A percentile compares a stretch with the other conserved stretches of the same genome.
phyloP scores from a whole-genome alignment of 2,113 vertebrate species.

The Callithrix jacchus region DNA sequence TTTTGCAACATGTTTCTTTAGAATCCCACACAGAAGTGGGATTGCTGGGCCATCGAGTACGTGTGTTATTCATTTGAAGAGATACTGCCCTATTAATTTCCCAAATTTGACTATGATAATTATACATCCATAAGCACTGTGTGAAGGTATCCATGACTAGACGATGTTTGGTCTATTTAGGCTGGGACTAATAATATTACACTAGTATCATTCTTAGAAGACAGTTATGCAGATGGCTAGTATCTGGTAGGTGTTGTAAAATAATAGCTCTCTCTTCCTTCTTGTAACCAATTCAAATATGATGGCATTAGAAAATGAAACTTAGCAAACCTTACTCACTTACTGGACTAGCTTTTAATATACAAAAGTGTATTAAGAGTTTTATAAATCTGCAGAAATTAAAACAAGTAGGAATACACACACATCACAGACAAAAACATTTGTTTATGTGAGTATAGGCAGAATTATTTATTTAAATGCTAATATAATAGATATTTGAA shows the following conservation, averaged over 20 bases:
- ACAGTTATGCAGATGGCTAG: neutral
- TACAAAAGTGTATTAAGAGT: neutral
- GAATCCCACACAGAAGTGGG: neutral
- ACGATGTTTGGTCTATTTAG: neutral
- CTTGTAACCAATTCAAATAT: neutral
- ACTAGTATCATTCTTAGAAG: neutral
- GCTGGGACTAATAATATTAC: neutral
- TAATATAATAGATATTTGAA: neutral
- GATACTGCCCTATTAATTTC: neutral
- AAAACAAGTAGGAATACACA: neutral
- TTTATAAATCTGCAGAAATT: constrained; percentile 16
- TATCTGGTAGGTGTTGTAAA: neutral
- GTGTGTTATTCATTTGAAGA: constrained; percentile 6
- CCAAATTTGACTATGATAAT: constrained; percentile 3
- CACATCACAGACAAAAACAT: neutral
- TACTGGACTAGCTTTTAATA: neutral
- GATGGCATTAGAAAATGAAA: neutral
- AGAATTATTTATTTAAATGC: neutral
- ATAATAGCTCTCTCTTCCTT: neutral
- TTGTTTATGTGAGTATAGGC: neutral
- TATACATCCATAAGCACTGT: neutral
- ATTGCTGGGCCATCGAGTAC: neutral
- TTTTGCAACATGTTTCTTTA: neutral
- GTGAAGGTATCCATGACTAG: neutral
- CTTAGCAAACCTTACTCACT: neutral